Conservation (phyloP, 2,113 vertebrate species). For the Carettochelys insculpta region DNA sequence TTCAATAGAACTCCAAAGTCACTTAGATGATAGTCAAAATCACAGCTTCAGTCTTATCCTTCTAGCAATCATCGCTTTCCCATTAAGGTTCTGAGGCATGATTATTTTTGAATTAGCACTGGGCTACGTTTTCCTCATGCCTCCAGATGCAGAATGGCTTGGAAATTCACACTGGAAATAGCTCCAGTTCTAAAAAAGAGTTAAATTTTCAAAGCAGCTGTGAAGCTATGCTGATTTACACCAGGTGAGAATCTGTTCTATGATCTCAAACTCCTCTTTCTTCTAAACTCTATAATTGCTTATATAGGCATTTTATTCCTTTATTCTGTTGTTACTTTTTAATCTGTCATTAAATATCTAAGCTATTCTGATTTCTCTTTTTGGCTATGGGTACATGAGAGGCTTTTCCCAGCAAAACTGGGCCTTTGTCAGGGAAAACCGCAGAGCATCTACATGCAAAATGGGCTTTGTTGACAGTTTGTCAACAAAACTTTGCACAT, state of each 20-base stretch:
- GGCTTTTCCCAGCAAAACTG: too few species aligned
- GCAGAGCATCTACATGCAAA: too few species aligned
- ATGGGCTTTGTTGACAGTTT: too few species aligned
- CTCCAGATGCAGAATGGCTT: neutral
- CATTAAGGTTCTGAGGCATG: conserved; percentile 23
- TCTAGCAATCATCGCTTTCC: neutral
- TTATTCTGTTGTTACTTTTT: conserved; percentile 31
- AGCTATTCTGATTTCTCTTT: conserved; percentile 9
- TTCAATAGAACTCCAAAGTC: neutral
- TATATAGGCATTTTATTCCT: neutral
- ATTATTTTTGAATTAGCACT: neutral
- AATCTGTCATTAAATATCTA: conserved; percentile 8
- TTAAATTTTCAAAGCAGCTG: neutral
- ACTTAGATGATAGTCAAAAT: neutral
- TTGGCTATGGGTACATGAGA: too few species aligned
- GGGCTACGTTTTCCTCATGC: neutral
- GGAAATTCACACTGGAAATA: conserved; percentile 12
- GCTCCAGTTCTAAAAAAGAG: neutral
- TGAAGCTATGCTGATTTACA: accelerated
- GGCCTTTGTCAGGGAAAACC: too few species aligned
- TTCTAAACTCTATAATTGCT: neutral
- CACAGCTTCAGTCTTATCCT: conserved; percentile 31
- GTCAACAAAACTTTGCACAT: too few species aligned
- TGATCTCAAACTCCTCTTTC: neutral
- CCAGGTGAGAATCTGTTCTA: neutral